Evolutionary conservation across 92 coral and sea anemone genomes (phyloP).

Genomic region (Phenganax subtilis): DNA sequence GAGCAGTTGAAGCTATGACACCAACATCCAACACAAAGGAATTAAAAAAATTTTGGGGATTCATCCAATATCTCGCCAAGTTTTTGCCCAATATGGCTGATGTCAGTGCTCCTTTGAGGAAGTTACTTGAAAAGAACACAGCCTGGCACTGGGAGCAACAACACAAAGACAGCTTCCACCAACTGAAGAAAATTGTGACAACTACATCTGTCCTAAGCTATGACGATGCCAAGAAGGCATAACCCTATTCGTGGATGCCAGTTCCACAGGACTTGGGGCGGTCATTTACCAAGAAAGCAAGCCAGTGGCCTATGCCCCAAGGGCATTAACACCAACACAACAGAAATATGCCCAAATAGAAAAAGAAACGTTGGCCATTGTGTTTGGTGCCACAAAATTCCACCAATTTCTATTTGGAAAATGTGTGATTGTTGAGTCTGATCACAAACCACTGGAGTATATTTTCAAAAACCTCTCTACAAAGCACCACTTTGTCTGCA

Average conservation of each 20-base stretch:
- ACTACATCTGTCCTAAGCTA: constrained; percentile 52
- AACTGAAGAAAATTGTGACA: constrained; percentile 48
- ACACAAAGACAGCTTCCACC: constrained; percentile 49
- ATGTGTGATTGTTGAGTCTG: constrained; percentile 1
- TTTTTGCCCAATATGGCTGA: constrained; percentile 41
- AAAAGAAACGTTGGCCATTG: constrained; percentile 25
- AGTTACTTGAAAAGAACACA: constrained; percentile 40
- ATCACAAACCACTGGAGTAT: neutral
- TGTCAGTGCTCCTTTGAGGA: constrained; percentile 49
- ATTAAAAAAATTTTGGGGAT: no score
- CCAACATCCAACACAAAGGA: no score
- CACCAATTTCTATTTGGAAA: no score
- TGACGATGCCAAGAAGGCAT: constrained; percentile 56
- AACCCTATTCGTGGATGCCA: constrained; percentile 40
- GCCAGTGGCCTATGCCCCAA: constrained; percentile 11
- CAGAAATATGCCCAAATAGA: no score
- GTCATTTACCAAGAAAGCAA: neutral
- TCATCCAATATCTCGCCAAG: neutral
- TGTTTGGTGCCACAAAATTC: neutral
- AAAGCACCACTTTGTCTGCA: no score
- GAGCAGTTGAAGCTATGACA: no score
- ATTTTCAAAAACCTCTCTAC: neutral
- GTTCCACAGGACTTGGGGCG: no score
- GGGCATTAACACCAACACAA: no score
- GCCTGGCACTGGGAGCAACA: constrained; percentile 55